phyloP scores from a whole-genome alignment of 1,140 invertebrate genomes.

The Platyscapa corneri region DNA sequence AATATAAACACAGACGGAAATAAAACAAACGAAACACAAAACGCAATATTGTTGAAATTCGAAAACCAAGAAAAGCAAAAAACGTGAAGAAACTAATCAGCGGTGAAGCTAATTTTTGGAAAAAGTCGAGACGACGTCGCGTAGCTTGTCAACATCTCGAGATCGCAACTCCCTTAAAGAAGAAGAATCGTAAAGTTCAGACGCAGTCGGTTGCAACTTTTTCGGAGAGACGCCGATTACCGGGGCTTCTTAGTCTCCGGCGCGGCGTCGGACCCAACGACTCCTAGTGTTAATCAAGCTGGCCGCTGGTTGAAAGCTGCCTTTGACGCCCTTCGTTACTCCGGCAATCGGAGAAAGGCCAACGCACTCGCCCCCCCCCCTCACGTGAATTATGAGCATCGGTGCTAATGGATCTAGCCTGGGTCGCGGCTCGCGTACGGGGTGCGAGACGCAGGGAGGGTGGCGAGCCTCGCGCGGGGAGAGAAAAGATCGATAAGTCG shows the following conservation, averaged over 20 bases:
- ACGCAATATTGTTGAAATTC: too few species aligned
- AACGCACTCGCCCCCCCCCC: not conserved
- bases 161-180: too few species aligned
- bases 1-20: too few species aligned
- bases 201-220: not conserved
- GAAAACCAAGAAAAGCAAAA: too few species aligned
- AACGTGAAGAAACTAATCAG: too few species aligned
- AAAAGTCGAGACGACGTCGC: too few species aligned
- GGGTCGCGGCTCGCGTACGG: conserved; percentile 27
- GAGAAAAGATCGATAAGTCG: conserved; percentile 50
- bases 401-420: conserved; percentile 49
- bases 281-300: not conserved
- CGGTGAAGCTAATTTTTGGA: too few species aligned
- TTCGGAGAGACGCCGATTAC: not conserved
- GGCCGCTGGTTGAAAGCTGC: not conserved
- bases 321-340: not conserved
- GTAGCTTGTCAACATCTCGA: too few species aligned
- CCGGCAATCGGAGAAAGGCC: conserved; percentile 30
- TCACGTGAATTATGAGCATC: conserved; percentile 46
- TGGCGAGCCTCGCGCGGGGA: conserved; percentile 23
- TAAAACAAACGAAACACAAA: too few species aligned
- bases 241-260: too few species aligned
- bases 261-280: not conserved
- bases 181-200: too few species aligned
- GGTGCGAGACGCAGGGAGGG: not conserved